These are phyloP conservation scores for Caenorhabditis becei DNA, from an alignment of 2,888 invertebrate species.

Conservation along the genomic window DNA sequence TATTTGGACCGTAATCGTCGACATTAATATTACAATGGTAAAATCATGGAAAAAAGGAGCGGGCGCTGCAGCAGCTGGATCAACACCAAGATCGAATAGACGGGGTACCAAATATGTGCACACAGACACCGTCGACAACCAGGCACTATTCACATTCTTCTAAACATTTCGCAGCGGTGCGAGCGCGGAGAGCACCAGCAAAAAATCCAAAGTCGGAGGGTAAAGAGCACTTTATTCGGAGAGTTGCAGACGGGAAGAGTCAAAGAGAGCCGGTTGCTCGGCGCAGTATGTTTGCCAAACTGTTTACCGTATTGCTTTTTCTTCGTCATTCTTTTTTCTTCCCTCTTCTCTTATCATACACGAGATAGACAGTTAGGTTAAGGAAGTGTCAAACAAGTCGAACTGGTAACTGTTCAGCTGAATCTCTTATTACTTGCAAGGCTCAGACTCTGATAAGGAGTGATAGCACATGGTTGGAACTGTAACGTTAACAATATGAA, in stretches of 20 bases:
- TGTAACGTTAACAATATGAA: too few relatives aligned
- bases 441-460: too few relatives aligned
- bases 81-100: slow-evolving; percentile 42
- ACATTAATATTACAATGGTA: slow-evolving; percentile 30
- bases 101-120: slow-evolving; percentile 56
- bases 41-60: slow-evolving; percentile 45
- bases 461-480: too few relatives aligned
- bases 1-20: slow-evolving; percentile 30
- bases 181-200: slow-evolving; percentile 54
- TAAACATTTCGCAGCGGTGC: slow-evolving; percentile 46
- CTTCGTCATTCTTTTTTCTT: slow-evolving; percentile 45
- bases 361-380: slow-evolving; percentile 26
- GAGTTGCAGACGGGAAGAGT: slow-evolving; percentile 49
- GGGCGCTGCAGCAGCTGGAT: slow-evolving; percentile 50
- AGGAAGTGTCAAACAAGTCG: neutral
- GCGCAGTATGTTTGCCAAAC: slow-evolving; percentile 55
- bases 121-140: slow-evolving; percentile 53
- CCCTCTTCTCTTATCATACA: slow-evolving; percentile 36
- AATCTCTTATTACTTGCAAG: too few relatives aligned
- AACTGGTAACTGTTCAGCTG: slow-evolving; percentile 25
- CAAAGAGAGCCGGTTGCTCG: slow-evolving; percentile 53
- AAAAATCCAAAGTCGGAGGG: slow-evolving; percentile 40
- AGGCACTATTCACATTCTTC: slow-evolving; percentile 53
- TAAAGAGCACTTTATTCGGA: slow-evolving; percentile 40
- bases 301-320: slow-evolving; percentile 58